Evolutionary conservation across 2,888 invertebrate species (phyloP).

Genomic region (Apodemia mormo): DNA sequence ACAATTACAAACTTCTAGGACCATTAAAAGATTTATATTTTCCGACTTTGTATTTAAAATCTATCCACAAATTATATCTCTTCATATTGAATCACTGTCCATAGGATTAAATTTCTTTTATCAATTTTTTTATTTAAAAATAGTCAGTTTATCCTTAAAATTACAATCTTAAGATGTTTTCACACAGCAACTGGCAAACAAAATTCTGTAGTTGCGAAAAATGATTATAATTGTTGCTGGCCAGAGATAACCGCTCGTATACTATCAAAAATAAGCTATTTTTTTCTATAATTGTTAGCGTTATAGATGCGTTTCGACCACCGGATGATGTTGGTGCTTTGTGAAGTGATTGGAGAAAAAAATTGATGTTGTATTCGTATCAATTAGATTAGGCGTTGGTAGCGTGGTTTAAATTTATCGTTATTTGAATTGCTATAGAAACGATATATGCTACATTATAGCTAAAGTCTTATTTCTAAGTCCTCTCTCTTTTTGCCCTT

Average conservation of each 20-base stretch:
- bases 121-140: neutral
- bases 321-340: constrained; percentile 76
- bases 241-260: neutral
- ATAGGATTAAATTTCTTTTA: constrained; percentile 16
- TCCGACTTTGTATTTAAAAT: constrained; percentile 34
- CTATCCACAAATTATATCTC: constrained; percentile 29
- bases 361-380: constrained; percentile 58
- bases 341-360: constrained; percentile 50
- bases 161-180: neutral
- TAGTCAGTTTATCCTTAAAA: constrained; percentile 5
- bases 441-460: constrained; percentile 11
- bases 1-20: constrained; percentile 35
- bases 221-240: neutral
- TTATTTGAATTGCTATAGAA: constrained; percentile 11
- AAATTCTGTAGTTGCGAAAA: neutral
- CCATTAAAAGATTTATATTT: constrained; percentile 30
- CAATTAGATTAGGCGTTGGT: constrained; percentile 17
- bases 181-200: neutral
- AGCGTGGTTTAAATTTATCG: constrained; percentile 14
- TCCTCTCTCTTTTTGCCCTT: constrained; percentile 10
- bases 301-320: constrained; percentile 62
- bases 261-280: constrained; percentile 29
- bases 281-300: constrained; percentile 49
- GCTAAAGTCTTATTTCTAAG: constrained; percentile 13
- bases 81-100: constrained; percentile 28